Evolutionary conservation across 2,797 vertebrate genomes (phyloP).

Genomic region (Trematomus bernacchii): DNA sequence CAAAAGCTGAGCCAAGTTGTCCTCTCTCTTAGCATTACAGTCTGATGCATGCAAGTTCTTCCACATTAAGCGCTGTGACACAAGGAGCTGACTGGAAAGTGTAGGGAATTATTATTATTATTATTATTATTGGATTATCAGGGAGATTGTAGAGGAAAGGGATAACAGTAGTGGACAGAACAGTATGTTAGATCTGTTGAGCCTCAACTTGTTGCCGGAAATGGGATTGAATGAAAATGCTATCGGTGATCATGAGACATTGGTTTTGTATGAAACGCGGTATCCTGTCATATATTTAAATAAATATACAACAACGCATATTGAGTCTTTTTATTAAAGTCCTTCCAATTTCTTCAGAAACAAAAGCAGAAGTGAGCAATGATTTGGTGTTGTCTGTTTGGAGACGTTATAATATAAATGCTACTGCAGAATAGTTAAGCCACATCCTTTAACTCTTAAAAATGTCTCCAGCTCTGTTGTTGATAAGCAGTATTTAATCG

Average conservation of each 20-base stretch:
- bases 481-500: not conserved
- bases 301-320: constrained; percentile 74
- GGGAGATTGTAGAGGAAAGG: constrained; percentile 51
- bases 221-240: constrained; percentile 44
- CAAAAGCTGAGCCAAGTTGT: constrained; percentile 59
- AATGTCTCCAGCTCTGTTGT: constrained; percentile 1
- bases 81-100: constrained; percentile 47
- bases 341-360: constrained; percentile 15
- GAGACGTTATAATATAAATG: not conserved
- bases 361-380: constrained; percentile 4
- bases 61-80: constrained; percentile 48
- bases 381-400: constrained; percentile 10
- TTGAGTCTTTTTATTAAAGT: constrained; percentile 69
- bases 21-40: constrained; percentile 44
- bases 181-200: constrained; percentile 56
- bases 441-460: constrained; percentile 2
- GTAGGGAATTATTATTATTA: constrained; percentile 16
- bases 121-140: constrained; percentile 38
- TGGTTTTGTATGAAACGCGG: constrained; percentile 68
- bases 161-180: constrained; percentile 37
- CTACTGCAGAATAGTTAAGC: not conserved
- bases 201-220: constrained; percentile 57
- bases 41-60: constrained; percentile 63
- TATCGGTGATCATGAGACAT: constrained; percentile 52
- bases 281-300: constrained; percentile 74